Conservation (phyloP, 2,888 invertebrate species). For the Melinopterus prodromus region DNA sequence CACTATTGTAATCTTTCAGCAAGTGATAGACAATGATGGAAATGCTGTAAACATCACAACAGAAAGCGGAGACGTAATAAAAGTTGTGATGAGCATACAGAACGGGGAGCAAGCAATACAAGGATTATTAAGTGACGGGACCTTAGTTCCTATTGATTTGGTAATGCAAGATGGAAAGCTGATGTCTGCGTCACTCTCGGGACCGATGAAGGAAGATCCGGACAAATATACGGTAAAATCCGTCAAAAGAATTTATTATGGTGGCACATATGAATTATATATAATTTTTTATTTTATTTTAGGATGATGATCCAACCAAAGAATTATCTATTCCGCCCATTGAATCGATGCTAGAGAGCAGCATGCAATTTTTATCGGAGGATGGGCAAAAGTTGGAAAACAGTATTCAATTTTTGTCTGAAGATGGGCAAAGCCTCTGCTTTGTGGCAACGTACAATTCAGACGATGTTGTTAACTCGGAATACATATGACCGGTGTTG, state of each 20-base stretch:
- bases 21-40: conserved; percentile 75
- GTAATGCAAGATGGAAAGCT: conserved; percentile 50
- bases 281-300: background rate
- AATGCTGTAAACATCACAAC: conserved; percentile 74
- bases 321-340: background rate
- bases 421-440: conserved; percentile 67
- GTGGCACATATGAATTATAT: background rate
- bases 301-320: background rate
- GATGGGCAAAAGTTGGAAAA: conserved; percentile 62
- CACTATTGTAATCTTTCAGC: conserved; percentile 47
- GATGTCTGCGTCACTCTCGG: conserved; percentile 35
- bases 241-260: background rate
- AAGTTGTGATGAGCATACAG: conserved; percentile 66
- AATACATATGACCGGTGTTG: conserved; percentile 60
- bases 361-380: conserved; percentile 65
- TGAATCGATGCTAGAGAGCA: conserved; percentile 32
- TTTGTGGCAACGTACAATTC: conserved; percentile 68
- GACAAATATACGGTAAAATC: background rate
- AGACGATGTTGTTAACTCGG: conserved; percentile 58
- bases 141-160: conserved; percentile 57
- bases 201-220: conserved; percentile 29
- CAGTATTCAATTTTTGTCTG: conserved; percentile 64
- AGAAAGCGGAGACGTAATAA: conserved; percentile 73
- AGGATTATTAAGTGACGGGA: conserved; percentile 60
- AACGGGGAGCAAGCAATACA: conserved; percentile 60